Percentiles rank a stretch among this genome's conserved stretches.
Conservation (phyloP, 2,113 vertebrate species). For the Dolichotis patagonum region DNA sequence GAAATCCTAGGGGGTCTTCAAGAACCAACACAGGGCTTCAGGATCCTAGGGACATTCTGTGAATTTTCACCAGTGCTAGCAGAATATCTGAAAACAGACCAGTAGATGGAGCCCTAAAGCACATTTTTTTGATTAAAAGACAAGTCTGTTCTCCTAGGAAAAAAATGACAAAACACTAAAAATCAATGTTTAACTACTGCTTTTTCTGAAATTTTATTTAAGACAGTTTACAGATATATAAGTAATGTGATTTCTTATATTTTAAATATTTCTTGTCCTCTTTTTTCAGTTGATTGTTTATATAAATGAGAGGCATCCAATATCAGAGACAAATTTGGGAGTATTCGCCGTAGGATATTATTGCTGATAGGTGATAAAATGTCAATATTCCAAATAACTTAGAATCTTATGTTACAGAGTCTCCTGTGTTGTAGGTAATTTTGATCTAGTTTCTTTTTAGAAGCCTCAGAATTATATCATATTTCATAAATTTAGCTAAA, state of each 20-base stretch:
- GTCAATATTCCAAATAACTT: not conserved
- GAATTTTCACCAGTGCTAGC: not conserved
- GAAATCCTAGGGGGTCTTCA: not conserved
- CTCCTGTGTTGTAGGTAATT: not conserved
- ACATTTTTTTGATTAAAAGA: slow-evolving; percentile 63
- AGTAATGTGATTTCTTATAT: not conserved
- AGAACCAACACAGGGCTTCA: not conserved
- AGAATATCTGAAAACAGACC: slow-evolving; percentile 78
- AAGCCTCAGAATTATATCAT: not conserved
- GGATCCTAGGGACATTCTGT: not conserved
- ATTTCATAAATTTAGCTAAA: slow-evolving; percentile 3
- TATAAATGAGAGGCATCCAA: slow-evolving; percentile 11
- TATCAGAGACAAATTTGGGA: not conserved
- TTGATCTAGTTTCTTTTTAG: not conserved
- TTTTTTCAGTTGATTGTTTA: not conserved
- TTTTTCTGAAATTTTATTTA: slow-evolving; percentile 37
- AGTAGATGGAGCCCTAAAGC: slow-evolving; percentile 84
- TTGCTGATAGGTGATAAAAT: slow-evolving; percentile 46
- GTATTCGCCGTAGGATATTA: slow-evolving; percentile 73
- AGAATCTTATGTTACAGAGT: slow-evolving; percentile 24
- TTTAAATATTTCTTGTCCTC: not conserved
- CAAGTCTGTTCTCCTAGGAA: slow-evolving; percentile 82
- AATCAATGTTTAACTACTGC: not conserved
- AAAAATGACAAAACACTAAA: slow-evolving; percentile 75
- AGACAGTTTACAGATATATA: not conserved